Percentiles rank a stretch among this genome's conserved stretches.
These are phyloP conservation scores for Okapia johnstoni DNA, from an alignment of 2,113 vertebrate species.

Conservation along the genomic window DNA sequence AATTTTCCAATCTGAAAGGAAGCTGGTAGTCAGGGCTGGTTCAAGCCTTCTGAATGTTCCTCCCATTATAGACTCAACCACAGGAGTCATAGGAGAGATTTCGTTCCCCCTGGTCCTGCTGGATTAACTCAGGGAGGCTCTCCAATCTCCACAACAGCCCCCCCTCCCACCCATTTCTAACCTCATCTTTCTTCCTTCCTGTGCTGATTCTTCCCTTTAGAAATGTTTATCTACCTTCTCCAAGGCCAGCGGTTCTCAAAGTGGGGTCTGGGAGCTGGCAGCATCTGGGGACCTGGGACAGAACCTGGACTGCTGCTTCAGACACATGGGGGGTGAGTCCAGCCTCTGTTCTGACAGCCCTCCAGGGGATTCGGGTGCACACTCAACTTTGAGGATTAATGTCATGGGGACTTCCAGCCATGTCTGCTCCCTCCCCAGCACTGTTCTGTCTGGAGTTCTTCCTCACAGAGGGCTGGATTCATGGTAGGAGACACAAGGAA, in stretches of 20 bases:
- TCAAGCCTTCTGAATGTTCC: neutral
- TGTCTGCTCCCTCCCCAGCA: neutral
- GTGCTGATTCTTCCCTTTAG: neutral
- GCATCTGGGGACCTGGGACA: neutral
- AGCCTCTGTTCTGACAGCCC: neutral
- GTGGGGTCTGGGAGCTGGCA: neutral
- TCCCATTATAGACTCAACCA: neutral
- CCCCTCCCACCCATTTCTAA: neutral
- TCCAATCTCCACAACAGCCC: rapidly evolving
- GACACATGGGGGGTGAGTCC: neutral
- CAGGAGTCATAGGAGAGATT: neutral
- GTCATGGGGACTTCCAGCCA: neutral
- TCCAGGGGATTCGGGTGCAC: neutral
- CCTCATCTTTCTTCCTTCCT: neutral
- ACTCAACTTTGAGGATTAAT: neutral
- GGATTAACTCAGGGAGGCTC: neutral
- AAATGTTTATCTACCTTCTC: neutral
- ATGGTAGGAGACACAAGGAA: neutral
- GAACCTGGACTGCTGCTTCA: neutral
- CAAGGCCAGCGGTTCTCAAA: neutral
- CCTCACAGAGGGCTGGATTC: neutral
- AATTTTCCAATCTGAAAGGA: neutral
- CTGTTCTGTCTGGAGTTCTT: neutral
- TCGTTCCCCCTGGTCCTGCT: neutral
- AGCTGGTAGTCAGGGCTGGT: neutral